Evolutionary conservation across 2,113 vertebrate species (phyloP).

Genomic region (Rhizomys pruinosus): DNA sequence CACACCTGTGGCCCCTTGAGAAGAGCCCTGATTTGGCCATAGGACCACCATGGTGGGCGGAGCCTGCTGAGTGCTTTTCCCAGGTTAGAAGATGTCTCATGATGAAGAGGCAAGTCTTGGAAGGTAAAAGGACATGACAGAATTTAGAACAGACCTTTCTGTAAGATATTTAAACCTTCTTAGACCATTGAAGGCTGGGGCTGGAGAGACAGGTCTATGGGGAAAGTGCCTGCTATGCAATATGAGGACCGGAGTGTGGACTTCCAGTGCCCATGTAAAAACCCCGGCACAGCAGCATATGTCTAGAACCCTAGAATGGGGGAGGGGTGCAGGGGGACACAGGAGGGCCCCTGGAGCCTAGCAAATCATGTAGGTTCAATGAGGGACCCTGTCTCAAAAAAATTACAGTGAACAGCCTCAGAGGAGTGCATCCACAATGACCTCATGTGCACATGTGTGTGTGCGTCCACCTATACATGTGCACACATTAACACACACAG

Average conservation of each 20-base stretch:
- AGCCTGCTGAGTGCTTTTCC: background rate
- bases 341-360: background rate
- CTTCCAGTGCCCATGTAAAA: background rate
- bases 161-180: background rate
- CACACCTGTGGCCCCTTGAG: fast-evolving
- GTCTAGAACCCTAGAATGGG: background rate
- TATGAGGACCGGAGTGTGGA: background rate
- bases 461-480: background rate
- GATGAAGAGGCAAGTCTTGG: background rate
- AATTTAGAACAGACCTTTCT: background rate
- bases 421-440: background rate
- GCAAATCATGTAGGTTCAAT: background rate
- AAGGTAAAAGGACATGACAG: too few species aligned
- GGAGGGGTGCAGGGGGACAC: background rate
- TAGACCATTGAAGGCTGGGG: background rate
- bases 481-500: background rate
- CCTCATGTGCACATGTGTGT: too few species aligned
- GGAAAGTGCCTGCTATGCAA: background rate
- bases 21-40: background rate
- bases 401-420: background rate
- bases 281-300: background rate
- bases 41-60: background rate
- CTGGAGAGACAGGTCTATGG: background rate
- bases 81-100: too few species aligned
- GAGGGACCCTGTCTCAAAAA: background rate